Base-by-base conservation (phyloP, 2,113 vertebrate species). In the Cyanocitta stelleri region DNA sequence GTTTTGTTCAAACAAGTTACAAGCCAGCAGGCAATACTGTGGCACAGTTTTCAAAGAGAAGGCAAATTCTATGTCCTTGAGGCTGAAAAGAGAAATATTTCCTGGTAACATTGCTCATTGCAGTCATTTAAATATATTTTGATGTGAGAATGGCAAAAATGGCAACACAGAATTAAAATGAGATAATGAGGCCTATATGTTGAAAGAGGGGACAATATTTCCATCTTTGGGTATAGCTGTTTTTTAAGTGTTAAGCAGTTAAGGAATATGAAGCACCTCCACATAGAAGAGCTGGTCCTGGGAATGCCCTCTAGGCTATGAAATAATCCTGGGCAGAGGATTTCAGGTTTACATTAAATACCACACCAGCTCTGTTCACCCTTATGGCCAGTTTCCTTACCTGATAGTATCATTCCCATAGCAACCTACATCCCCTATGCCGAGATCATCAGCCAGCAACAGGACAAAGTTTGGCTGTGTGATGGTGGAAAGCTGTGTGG, bases 401-500 rank as follows among this genome's bases (percentile, higher is more conserved):
- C 99, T 99, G 79, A 99, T 94, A 8, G 98, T 99, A 68, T 95
- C 68, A 80, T 99, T 99, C 32, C 99, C 99, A 17, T 99, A 99
- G 95, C 99, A 99, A 12, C 99, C 99, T 6, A 99, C 2, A 30
- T 99, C 99, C 5, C 99, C 99, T n/a, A 99, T 99, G 72, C 99
- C 99, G 0, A 99, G 96, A 79, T 99, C 99, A 46, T 99, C 99
- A 2, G 98, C 99, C 98, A 99, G 97, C 17, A 99, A 91, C 6
- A 99, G 96, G 10, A 99, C 96, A 71, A 99, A 96, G 92, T 99
- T 99, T 39, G 99, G 99, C 91, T 85, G 98, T 7, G 48, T 71
- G 55, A 37, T 7, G 1, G 33, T 37, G 6, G 77, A 33, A 62
- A 56, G 61, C 16, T 66, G n/a, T 17, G 68, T 30, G 20, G 52